Evolutionary conservation across 2,888 invertebrate species (phyloP).

Genomic region (Bimastos eiseni): DNA sequence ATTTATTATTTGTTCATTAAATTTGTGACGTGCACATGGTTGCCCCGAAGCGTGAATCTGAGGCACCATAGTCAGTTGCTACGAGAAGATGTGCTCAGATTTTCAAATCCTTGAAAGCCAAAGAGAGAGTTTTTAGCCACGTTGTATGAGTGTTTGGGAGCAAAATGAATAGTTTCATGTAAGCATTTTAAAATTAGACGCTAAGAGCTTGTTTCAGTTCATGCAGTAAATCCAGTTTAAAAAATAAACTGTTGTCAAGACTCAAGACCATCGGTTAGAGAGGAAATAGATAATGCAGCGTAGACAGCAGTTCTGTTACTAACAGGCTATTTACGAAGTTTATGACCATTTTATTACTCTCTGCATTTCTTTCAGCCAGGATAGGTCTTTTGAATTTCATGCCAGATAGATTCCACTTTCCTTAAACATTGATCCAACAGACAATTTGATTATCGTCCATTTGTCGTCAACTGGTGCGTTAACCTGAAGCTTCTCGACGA

Average conservation of each 20-base stretch:
- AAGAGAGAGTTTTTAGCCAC: too few relatives aligned
- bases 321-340: neutral
- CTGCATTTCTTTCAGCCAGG: neutral
- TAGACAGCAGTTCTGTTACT: neutral
- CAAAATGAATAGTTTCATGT: neutral
- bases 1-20: too few relatives aligned
- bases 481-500: conserved; percentile 85
- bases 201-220: neutral
- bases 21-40: too few relatives aligned
- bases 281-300: neutral
- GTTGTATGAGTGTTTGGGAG: neutral
- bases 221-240: neutral
- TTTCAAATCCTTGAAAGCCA: too few relatives aligned
- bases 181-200: neutral
- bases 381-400: neutral
- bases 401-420: neutral
- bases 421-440: conserved; percentile 63
- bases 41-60: too few relatives aligned
- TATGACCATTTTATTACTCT: neutral
- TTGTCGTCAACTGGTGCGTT: conserved; percentile 90
- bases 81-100: too few relatives aligned
- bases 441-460: conserved; percentile 81
- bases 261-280: neutral
- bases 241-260: neutral
- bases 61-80: too few relatives aligned